Evolutionary conservation across 2,113 vertebrate species (phyloP).

Genomic region (Heterotilapia buettikoferi): DNA sequence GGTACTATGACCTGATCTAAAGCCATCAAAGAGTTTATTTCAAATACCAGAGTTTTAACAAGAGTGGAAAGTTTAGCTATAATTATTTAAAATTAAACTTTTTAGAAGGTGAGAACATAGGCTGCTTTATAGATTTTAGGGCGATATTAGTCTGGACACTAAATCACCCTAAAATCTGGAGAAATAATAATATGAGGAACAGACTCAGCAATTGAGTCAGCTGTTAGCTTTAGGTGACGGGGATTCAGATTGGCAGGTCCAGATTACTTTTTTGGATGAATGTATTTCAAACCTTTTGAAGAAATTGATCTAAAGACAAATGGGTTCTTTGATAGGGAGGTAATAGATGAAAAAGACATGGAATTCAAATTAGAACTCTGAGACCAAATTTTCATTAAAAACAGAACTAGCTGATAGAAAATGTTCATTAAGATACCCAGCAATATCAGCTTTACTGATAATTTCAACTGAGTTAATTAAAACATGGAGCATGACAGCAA

Average conservation of each 20-base stretch:
- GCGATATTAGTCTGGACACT: background rate
- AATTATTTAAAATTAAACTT: background rate
- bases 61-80: background rate
- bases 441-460: background rate
- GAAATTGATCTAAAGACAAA: background rate
- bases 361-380: background rate
- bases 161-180: background rate
- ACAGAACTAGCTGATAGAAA: background rate
- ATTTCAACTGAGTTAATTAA: background rate
- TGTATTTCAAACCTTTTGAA: background rate
- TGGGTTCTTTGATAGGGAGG: background rate
- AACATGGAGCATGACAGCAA: background rate
- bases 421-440: background rate
- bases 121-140: background rate
- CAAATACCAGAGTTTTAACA: background rate
- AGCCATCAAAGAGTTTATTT: background rate
- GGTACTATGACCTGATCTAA: background rate
- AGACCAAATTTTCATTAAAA: background rate
- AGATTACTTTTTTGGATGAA: background rate
- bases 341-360: background rate
- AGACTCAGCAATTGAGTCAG: background rate
- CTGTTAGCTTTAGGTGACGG: background rate
- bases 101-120: background rate
- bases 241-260: background rate
- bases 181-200: background rate